Base-by-base conservation (phyloP, 1,140 invertebrate species). In the Sitobion miscanthi region DNA sequence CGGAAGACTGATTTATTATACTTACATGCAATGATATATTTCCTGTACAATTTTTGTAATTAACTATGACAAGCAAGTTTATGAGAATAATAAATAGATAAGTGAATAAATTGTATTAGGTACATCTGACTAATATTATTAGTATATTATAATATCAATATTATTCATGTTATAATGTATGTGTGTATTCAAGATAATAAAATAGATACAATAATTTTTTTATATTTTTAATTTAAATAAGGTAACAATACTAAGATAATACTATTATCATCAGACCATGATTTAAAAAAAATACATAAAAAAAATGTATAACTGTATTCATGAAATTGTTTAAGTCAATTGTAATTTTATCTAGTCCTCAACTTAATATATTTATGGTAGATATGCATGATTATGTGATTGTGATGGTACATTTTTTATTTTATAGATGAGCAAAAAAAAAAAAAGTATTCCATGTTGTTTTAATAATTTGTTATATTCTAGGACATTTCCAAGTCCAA, bases 401-500 rank as follows among this genome's bases (percentile, higher is more conserved):
- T 14, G 30, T 30, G 25, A 69, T 69, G 30, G 62, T 69, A 69
- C 11, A n/a, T 69, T 77, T 20, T 77, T 77, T 77, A 77, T 77
- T n/a, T 77, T 6, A 17, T n/a, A n/a, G n/a, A n/a, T 77, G 11
- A 77, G 30, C n/a, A 77, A 77, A 77, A 2, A 77, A 17, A 77
- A n/a, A 21, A 14, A 52, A n/a, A n/a, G 4, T 77, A 77, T 77
- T n/a, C 17, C 30, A 69, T 69, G 30, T 69, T 69, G 1, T 77
- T 77, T 77, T 77, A 17, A 77, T 77, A 77, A 77, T 77, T 77
- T n/a, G 14, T 86, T 49, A 93, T 86, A 45, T 83, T 85, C 11
- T 25, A 93, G 91, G 91, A 93, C 8, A 52, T 49, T 91, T 82
- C 49, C 25, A 93, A 93, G 35, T 93, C 91, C 11, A 93, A 93